Evolutionary conservation across 2,113 vertebrate species (phyloP).

Genomic region (Leiothrix lutea): DNA sequence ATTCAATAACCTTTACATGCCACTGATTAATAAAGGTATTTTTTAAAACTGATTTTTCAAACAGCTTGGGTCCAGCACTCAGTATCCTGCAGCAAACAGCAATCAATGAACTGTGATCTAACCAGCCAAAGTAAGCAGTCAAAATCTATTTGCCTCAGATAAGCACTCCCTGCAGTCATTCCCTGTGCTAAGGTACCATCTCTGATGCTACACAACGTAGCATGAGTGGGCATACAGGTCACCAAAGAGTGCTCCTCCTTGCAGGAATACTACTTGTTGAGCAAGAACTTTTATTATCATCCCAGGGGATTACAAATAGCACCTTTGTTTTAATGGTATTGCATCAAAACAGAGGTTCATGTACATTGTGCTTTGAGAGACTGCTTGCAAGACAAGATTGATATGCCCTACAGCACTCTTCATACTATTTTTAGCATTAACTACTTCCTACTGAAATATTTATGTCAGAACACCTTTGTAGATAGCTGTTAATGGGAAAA

Average conservation of each 20-base stretch:
- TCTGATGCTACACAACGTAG: background rate
- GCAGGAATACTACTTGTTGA: background rate
- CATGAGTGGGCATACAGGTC: background rate
- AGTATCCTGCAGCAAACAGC: slow-evolving; percentile 29
- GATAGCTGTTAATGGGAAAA: slow-evolving; percentile 1
- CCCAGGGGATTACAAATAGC: background rate
- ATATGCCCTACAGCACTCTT: slow-evolving; percentile 34
- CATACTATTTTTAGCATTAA: slow-evolving; percentile 16
- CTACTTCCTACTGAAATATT: slow-evolving; percentile 47
- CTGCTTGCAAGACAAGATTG: background rate
- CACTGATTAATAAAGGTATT: background rate
- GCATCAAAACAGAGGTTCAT: background rate
- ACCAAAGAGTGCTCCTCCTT: background rate
- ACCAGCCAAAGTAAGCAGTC: slow-evolving; percentile 57
- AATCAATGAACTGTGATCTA: slow-evolving; percentile 61
- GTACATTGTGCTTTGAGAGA: background rate
- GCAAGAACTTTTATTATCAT: background rate
- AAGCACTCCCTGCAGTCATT: slow-evolving; percentile 2
- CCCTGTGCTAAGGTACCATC: background rate
- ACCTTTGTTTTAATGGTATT: background rate
- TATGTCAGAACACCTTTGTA: slow-evolving; percentile 37
- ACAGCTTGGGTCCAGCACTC: background rate
- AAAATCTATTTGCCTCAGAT: slow-evolving; percentile 65
- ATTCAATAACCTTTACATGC: background rate
- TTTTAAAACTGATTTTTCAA: slow-evolving; percentile 27